Conservation (phyloP, 1,140 invertebrate genomes). For the Trachymyrmex septentrionalis region DNA sequence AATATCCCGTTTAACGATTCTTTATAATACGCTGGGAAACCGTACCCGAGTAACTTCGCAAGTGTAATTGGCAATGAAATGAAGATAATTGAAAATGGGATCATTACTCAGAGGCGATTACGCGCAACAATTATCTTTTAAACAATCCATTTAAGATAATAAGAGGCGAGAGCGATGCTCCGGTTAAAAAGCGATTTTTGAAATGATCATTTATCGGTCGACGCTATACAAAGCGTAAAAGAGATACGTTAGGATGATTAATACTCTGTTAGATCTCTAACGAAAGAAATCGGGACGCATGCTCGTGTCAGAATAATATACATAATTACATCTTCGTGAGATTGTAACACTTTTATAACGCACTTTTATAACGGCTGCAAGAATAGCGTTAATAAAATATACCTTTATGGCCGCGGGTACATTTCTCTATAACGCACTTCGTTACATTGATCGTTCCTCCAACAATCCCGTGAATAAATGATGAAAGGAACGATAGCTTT, state of each 20-base stretch:
- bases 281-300: slow-evolving; percentile 26
- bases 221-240: background rate
- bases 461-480: slow-evolving; percentile 35
- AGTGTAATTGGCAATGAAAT: slow-evolving; percentile 47
- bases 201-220: slow-evolving; percentile 25
- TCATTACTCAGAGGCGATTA: background rate
- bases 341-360: slow-evolving; percentile 35
- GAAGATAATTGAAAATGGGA: slow-evolving; percentile 44
- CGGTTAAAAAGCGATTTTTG: slow-evolving; percentile 35
- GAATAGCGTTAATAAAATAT: slow-evolving; percentile 56
- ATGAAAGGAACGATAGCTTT: slow-evolving; percentile 26
- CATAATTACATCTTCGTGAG: slow-evolving; percentile 17
- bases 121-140: slow-evolving; percentile 40
- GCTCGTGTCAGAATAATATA: background rate
- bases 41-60: slow-evolving; percentile 11
- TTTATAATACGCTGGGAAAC: background rate
- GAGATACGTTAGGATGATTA: slow-evolving; percentile 23
- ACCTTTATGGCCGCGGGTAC: slow-evolving; percentile 13
- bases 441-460: slow-evolving; percentile 47
- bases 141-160: slow-evolving; percentile 25
- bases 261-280: slow-evolving; percentile 10
- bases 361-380: slow-evolving; percentile 32
- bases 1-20: slow-evolving; percentile 2
- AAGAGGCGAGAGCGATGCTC: slow-evolving; percentile 10
- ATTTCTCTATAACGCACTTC: slow-evolving; percentile 43